phyloP scores from a whole-genome alignment of 2,797 vertebrate species.

The Myiotriccus ornatus region DNA sequence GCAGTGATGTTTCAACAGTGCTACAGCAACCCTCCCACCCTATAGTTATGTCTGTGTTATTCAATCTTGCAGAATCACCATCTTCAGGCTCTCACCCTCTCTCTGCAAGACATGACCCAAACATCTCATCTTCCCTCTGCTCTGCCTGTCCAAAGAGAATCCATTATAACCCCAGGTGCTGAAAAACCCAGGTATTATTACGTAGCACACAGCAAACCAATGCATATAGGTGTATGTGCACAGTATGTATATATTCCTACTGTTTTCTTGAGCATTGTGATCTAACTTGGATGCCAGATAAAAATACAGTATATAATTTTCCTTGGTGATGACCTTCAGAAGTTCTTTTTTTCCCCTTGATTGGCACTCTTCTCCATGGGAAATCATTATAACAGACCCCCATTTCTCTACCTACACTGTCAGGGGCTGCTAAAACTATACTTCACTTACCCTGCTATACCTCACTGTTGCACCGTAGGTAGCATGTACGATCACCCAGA shows the following conservation, averaged over 20 bases:
- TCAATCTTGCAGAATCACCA: slow-evolving; percentile 46
- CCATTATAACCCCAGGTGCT: slow-evolving; percentile 63
- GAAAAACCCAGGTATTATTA: slow-evolving; percentile 1
- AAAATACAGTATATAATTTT: slow-evolving; percentile 3
- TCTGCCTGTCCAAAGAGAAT: slow-evolving; percentile 58
- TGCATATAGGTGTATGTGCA: background rate
- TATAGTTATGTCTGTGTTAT: slow-evolving; percentile 9
- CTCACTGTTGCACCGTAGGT: background rate
- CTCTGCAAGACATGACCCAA: slow-evolving; percentile 44
- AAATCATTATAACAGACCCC: slow-evolving; percentile 37
- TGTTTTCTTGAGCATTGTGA: slow-evolving; percentile 3
- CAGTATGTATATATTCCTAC: background rate
- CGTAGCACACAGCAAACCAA: background rate
- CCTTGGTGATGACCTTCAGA: slow-evolving; percentile 14
- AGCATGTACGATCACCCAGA: background rate
- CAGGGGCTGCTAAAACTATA: slow-evolving; percentile 9
- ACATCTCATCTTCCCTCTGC: slow-evolving; percentile 59
- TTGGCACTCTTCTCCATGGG: background rate
- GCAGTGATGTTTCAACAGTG: background rate
- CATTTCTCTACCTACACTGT: slow-evolving; percentile 8
- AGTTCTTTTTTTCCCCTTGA: slow-evolving; percentile 1
- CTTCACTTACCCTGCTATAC: background rate
- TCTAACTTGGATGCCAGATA: background rate
- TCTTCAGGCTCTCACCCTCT: slow-evolving; percentile 24
- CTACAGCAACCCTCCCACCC: background rate